These are phyloP conservation scores for Agrilus cyanescens DNA, from an alignment of 2,888 invertebrate genomes.

Conservation along the genomic window DNA sequence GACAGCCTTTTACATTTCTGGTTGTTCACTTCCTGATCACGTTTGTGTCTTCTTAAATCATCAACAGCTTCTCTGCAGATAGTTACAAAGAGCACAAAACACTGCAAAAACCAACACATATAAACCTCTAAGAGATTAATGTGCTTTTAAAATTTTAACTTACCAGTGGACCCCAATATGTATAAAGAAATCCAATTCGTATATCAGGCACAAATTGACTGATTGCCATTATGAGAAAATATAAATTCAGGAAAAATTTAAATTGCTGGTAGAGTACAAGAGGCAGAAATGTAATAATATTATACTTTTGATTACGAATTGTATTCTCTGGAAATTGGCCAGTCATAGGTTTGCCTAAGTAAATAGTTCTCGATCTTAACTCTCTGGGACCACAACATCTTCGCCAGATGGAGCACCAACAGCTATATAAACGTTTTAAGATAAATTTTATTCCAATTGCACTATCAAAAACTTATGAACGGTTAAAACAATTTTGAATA, in stretches of 20 bases:
- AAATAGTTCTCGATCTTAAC: constrained; percentile 62
- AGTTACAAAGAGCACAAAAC: constrained; percentile 93
- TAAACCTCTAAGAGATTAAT: neutral
- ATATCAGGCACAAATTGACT: constrained; percentile 97
- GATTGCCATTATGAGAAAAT: constrained; percentile 94
- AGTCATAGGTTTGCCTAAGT: constrained; percentile 60
- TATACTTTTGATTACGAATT: constrained; percentile 97
- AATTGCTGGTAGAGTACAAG: constrained; percentile 96
- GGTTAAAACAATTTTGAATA: too few species aligned
- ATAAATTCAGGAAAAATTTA: constrained; percentile 95
- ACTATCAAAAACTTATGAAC: neutral
- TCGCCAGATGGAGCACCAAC: constrained; percentile 63
- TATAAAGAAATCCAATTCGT: constrained; percentile 93
- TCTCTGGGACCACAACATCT: constrained; percentile 64
- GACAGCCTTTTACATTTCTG: constrained; percentile 81
- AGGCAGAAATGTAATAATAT: constrained; percentile 78
- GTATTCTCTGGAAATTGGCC: constrained; percentile 90
- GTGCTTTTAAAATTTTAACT: constrained; percentile 21
- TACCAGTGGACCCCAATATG: constrained; percentile 96
- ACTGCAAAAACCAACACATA: constrained; percentile 33
- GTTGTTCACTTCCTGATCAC: constrained; percentile 94
- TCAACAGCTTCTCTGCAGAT: constrained; percentile 94
- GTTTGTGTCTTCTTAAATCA: constrained; percentile 80
- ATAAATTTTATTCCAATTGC: neutral
- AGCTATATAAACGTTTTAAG: constrained; percentile 42